phyloP scores from a whole-genome alignment of 2,888 invertebrate genomes.

The Drosophila hamatofila region DNA sequence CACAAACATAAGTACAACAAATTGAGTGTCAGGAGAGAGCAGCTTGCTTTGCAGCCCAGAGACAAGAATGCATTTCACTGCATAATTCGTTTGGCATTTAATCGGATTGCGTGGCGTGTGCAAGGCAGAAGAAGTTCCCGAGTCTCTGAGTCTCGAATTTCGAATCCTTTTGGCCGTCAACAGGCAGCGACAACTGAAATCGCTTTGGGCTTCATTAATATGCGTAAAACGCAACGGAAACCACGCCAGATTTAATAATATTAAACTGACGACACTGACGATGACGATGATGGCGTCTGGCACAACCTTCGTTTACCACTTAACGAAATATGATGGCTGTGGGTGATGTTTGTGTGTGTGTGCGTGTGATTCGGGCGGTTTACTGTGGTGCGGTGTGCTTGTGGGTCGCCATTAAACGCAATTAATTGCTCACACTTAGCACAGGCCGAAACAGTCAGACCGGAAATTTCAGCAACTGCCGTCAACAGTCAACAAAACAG shows the following conservation, averaged over 20 bases:
- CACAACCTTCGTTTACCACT: conserved; percentile 47
- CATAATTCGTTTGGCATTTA: conserved; percentile 64
- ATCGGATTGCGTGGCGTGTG: conserved; percentile 60
- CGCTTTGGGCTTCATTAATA: conserved; percentile 38
- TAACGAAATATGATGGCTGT: conserved; percentile 48
- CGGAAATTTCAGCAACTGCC: conserved; percentile 31
- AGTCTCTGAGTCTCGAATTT: conserved; percentile 1
- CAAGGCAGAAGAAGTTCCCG: conserved; percentile 23
- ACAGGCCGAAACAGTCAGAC: conserved; percentile 34
- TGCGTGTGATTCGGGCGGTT: background rate
- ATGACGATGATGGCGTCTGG: conserved; percentile 40
- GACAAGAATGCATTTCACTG: conserved; percentile 54
- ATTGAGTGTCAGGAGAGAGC: conserved; percentile 24
- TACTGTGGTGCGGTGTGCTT: conserved; percentile 26
- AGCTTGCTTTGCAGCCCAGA: conserved; percentile 16
- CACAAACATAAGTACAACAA: conserved; percentile 36
- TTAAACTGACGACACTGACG: conserved; percentile 43
- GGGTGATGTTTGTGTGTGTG: conserved; percentile 4
- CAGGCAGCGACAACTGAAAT: background rate
- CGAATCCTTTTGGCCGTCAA: conserved; percentile 9
- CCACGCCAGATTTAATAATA: conserved; percentile 61
- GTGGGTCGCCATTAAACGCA: conserved; percentile 50
- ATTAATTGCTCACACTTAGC: conserved; percentile 60
- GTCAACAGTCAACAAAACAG: conserved; percentile 18
- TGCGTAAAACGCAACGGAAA: conserved; percentile 35